These are phyloP conservation scores for Botia kubotai DNA, from an alignment of 2,797 vertebrate species.

Conservation along the genomic window DNA sequence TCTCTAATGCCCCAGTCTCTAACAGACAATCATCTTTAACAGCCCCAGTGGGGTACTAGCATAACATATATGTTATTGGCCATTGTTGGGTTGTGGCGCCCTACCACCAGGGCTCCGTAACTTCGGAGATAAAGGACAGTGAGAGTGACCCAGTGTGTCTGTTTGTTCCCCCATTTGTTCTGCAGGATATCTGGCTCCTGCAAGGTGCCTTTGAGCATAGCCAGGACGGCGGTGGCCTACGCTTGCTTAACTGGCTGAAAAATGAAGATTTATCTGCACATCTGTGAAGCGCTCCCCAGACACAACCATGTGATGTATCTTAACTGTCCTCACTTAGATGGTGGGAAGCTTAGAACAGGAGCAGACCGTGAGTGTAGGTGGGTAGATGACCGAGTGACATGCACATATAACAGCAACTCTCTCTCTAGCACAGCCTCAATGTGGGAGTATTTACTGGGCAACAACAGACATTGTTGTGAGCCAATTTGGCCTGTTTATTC, in stretches of 20 bases:
- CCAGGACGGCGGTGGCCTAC: conserved; percentile 50
- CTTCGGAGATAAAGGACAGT: conserved; percentile 69
- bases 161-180: conserved; percentile 82
- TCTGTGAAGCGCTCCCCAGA: conserved; percentile 64
- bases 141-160: conserved; percentile 74
- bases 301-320: conserved; percentile 58
- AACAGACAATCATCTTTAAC: conserved; percentile 60
- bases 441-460: not conserved
- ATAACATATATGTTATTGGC: conserved; percentile 67
- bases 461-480: conserved; percentile 4
- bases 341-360: conserved; percentile 11
- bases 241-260: conserved; percentile 70
- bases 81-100: conserved; percentile 59
- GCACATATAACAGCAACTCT: conserved; percentile 6
- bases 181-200: conserved; percentile 70
- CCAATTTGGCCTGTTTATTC: conserved; percentile 60
- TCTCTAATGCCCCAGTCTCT: conserved; percentile 20
- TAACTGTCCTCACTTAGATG: conserved; percentile 45
- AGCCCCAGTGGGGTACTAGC: conserved; percentile 60
- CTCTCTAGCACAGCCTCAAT: not conserved
- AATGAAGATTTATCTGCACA: conserved; percentile 80
- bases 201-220: conserved; percentile 71
- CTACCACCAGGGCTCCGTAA: conserved; percentile 62
- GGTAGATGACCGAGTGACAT: not conserved
- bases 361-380: not conserved